Evolutionary conservation across 2,797 vertebrate species (phyloP), one percentile per base, ranked within the genome.

Genomic region (Phaenicophaeus curvirostris): DNA sequence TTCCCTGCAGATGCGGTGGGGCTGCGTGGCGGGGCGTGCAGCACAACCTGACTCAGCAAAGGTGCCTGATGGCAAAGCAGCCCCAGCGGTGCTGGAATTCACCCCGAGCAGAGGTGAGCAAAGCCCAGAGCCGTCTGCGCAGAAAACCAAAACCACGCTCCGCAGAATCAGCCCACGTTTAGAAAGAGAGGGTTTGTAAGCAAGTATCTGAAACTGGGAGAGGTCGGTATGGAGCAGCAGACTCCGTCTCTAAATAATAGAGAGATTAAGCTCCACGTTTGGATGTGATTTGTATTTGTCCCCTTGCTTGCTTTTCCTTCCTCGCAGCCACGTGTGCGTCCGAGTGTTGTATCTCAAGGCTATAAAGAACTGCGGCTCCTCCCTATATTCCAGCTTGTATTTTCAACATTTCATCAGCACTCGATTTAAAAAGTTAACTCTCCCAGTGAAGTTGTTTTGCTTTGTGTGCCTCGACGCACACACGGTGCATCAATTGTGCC

Each of bases 31-130:
- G 31, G 44, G 77, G 79, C 7, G 24, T 13, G 55, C 51, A 46
- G 87, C 95, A 59, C 16, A 68, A 23, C 80, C 95, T 95, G 95
- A 96, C 95, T 96, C 96, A 96, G 95, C 94, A 95, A 17, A 87
- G 87, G 82, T 44, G 7, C 61, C 81, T 27, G 78, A 4, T 87
- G 85, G 4, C 87, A 69, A 71, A 66, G 84, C 69, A 66, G 84
- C 84, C 77, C 87, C 72, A 11, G 4, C 44, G 6, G 19, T 2
- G 77, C 93, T 53, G 90, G 93, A 84, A 86, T 55, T 37, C 84
- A 21, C 50, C 85, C 82, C 28, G 1, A 30, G 65, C 71, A 28
- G 27, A 54, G 66, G 41, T 6, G 8, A 81, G 89, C 72, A 8
- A 11, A 80, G 73, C 92, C 61, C 25, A 3, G 30, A 65, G n/a